Conservation (phyloP, 1,140 invertebrate species). For the Teleogryllus occipitalis region DNA sequence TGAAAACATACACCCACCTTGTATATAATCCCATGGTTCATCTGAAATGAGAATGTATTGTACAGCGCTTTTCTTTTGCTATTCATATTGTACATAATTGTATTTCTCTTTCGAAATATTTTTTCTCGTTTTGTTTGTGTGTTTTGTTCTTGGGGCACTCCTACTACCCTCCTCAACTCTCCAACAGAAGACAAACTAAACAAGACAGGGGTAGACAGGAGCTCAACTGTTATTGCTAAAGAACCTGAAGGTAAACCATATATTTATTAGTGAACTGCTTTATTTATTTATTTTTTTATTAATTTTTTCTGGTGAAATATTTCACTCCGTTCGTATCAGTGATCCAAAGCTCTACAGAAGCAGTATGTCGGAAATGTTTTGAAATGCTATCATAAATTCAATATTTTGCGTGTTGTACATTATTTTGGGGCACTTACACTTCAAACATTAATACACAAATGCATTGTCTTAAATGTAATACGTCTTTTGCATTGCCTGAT, state of each 20-base stretch:
- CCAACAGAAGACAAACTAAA: slow-evolving; percentile 61
- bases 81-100: slow-evolving; percentile 15
- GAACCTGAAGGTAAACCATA: slow-evolving; percentile 72
- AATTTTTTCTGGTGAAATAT: slow-evolving; percentile 10
- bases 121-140: slow-evolving; percentile 18
- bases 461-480: background rate
- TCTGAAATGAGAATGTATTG: background rate
- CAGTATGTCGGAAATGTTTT: background rate
- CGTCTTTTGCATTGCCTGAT: background rate
- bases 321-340: background rate
- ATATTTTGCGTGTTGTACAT: background rate
- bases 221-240: slow-evolving; percentile 88
- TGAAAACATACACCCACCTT: background rate
- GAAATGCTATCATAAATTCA: background rate
- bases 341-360: background rate
- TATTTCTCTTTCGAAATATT: slow-evolving; percentile 10
- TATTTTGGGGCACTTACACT: background rate
- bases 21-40: background rate
- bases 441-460: background rate
- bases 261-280: slow-evolving; percentile 15
- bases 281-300: slow-evolving; percentile 5
- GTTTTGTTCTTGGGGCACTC: slow-evolving; percentile 34
- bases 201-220: slow-evolving; percentile 83
- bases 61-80: slow-evolving; percentile 7
- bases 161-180: slow-evolving; percentile 18